Evolutionary conservation across 2,797 vertebrate species (phyloP).

Genomic region (Chelon auratus): DNA sequence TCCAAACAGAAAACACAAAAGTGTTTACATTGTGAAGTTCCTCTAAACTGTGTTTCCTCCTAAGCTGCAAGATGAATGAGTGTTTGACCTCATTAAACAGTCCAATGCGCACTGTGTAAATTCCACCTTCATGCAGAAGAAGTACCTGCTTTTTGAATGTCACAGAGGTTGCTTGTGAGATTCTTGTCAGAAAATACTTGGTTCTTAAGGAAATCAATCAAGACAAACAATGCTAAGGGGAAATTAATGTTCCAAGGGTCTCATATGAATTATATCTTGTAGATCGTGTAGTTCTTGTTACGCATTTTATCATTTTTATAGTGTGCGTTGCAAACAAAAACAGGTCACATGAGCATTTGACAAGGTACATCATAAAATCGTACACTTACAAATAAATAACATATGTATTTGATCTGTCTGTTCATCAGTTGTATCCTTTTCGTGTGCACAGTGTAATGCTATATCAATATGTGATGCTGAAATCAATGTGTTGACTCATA

Average conservation of each 20-base stretch:
- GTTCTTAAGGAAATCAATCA: slow-evolving; percentile 1
- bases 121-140: not conserved
- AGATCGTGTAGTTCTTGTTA: not conserved
- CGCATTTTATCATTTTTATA: too few species aligned
- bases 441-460: too few species aligned
- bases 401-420: not conserved
- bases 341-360: too few species aligned
- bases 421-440: not conserved
- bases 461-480: too few species aligned
- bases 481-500: too few species aligned
- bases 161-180: slow-evolving; percentile 1
- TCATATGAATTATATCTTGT: not conserved
- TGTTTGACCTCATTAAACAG: slow-evolving; percentile 22
- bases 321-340: too few species aligned
- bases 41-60: not conserved
- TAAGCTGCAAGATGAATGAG: not conserved
- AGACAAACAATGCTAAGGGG: not conserved
- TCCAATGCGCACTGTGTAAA: not conserved
- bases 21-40: slow-evolving; percentile 16
- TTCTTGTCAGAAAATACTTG: slow-evolving; percentile 8
- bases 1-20: slow-evolving; percentile 23
- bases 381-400: not conserved
- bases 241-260: not conserved
- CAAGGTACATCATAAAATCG: too few species aligned
- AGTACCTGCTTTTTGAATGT: slow-evolving; percentile 3